A percentile compares a stretch with the other conserved stretches of the same genome.
These are phyloP conservation scores for Zaprionus gabonicus DNA, from an alignment of 1,140 invertebrate genomes.

Conservation along the genomic window DNA sequence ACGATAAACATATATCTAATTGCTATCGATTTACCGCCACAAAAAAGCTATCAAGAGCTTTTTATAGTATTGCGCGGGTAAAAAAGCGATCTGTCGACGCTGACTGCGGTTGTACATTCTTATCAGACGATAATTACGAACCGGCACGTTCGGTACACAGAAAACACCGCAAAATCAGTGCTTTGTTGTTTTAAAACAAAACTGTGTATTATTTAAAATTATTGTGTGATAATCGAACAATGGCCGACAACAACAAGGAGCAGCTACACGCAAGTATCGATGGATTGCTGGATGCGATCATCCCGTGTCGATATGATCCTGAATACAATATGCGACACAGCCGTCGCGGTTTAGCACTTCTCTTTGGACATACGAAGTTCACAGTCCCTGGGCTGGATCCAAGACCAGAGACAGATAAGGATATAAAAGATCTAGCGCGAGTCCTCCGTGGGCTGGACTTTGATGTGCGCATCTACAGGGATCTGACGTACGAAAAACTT, in stretches of 20 bases:
- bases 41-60: not conserved
- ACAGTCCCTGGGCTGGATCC: constrained; percentile 38
- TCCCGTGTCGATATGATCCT: constrained; percentile 85
- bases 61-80: not conserved
- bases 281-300: no score
- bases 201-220: not conserved
- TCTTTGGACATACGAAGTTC: constrained; percentile 95
- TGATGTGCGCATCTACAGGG: constrained; percentile 87
- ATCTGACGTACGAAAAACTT: constrained; percentile 87
- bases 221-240: not conserved
- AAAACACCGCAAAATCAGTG: not conserved
- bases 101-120: not conserved
- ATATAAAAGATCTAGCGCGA: constrained; percentile 88
- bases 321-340: constrained; percentile 94
- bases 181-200: not conserved
- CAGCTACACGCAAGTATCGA: no score
- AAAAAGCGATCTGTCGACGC: not conserved
- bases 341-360: constrained; percentile 91
- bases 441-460: constrained; percentile 89
- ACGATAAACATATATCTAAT: no score
- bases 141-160: not conserved
- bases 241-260: not conserved
- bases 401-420: constrained; percentile 89
- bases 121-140: not conserved
- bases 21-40: not conserved